Evolutionary conservation across 2,113 vertebrate genomes (phyloP).

Genomic region (Zosterops hypoxanthus): DNA sequence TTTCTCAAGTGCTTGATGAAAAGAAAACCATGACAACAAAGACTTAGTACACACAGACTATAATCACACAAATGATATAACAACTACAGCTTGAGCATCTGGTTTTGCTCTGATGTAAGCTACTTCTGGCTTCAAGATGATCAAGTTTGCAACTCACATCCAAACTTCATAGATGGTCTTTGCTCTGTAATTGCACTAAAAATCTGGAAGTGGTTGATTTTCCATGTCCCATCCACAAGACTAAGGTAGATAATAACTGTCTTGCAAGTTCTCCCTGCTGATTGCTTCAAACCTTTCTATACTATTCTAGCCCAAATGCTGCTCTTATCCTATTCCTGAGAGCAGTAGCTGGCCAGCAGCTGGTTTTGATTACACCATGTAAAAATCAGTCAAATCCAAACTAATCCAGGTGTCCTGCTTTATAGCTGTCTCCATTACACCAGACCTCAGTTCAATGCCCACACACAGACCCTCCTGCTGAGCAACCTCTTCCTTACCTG

Average conservation of each 20-base stretch:
- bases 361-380: neutral
- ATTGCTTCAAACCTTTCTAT: neutral
- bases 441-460: neutral
- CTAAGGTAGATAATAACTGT: neutral
- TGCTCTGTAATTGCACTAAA: neutral
- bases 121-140: slow-evolving; percentile 5
- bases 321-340: neutral
- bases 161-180: neutral
- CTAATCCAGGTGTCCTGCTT: neutral
- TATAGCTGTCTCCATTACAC: neutral
- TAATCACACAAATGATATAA: slow-evolving; percentile 3
- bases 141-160: neutral
- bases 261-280: neutral
- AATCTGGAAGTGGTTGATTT: neutral
- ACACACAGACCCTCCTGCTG: neutral
- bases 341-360: neutral
- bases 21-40: slow-evolving; percentile 1
- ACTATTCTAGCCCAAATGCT: neutral
- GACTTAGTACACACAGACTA: neutral
- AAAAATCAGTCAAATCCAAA: neutral
- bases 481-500: slow-evolving; percentile 70
- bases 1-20: neutral
- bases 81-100: neutral
- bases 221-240: neutral
- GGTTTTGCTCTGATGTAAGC: neutral